Evolutionary conservation across 2,797 vertebrate genomes (phyloP), one percentile per base, ranked within the genome.

Genomic region (Hemitrygon akajei): DNA sequence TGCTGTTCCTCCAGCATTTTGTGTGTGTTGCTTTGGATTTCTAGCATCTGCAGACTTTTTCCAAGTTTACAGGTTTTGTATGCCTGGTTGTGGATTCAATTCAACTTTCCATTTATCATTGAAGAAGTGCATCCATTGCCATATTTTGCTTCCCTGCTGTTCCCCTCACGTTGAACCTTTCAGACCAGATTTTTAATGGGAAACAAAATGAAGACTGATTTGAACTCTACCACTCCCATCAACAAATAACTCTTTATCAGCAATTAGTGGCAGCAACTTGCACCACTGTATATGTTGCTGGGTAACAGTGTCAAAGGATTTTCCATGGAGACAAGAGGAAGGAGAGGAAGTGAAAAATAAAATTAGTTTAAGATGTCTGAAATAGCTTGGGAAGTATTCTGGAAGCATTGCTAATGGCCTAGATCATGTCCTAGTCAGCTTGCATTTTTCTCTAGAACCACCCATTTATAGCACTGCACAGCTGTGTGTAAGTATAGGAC

Each of bases 41-140:
- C 47, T 47, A 47, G 47, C 47, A 47, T 47, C 47, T 47, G 47
- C 47, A 47, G 47, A 47, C 47, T 47, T 1, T 47, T 47, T 47
- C 1, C 1, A 47, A 2, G 47, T 47, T 47, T 47, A 47, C 47
- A 47, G 60, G 82, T 86, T 86, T 86, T 58, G 60, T 86, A 56
- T 86, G 56, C 56, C 56, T 86, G 56, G 82, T 60, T 63, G 56
- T 86, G 82, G 27, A 86, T 63, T 86, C 5, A 86, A 63, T 86
- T 56, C 27, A 60, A 86, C 60, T 86, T 86, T 58, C 30, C 82
- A 86, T 82, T 82, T 47, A 82, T 82, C 80, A 82, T 7, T 82
- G 80, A 82, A 80, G 37, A 4, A 80, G 34, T 80, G 34, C 18
- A 80, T 82, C 20, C 80, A 7, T 86, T 86, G 27, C 60, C 27